Evolutionary conservation across 2,113 vertebrate genomes (phyloP), one percentile per base, ranked within the genome.

Genomic region (Dromaius novaehollandiae): DNA sequence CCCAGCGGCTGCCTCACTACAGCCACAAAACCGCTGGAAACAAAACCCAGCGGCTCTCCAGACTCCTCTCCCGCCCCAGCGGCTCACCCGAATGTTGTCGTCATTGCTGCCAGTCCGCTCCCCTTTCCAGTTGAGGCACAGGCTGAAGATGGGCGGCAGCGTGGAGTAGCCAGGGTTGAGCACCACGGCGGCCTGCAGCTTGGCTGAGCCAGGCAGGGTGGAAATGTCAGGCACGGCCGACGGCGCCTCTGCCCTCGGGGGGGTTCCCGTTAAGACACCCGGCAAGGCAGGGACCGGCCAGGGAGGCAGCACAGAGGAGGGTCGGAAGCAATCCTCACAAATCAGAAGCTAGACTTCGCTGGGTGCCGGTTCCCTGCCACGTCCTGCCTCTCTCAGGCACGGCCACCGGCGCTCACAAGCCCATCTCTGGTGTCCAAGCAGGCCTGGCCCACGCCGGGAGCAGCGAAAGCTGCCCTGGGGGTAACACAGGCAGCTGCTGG

Each of bases 41-140:
- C 38, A 55, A 12, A 16, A 5, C 1, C 28, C 76, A 90, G 75
- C 0, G 8, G 30, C 7, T 77, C 51, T 36, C 50, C 71, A 14
- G 2, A 7, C 34, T n/a, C 51, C 24, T 38, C 13, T 38, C 28
- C 7, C 84, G 19, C 11, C 14, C 5, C 1, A 11, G 16, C 10
- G 2, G 16, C 91, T 95, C 98, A 99, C 99, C 97, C 99, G 96
- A 46, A 99, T 98, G 96, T 99, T 99, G 97, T 99, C 99, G 0
- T 99, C 99, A 0, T 98, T 99, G 96, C 97, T 98, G 51, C 98
- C 98, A 16, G 96, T 99, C 38, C 99, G 97, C 95, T 99, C 99
- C 28, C 99, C 99, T 95, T 99, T 99, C 99, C 99, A 99, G 97
- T 98, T 99, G n/a, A 99, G 98, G 70, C 98, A 99, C 19, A 99